Conservation (phyloP, 2,113 vertebrate species). For the Smithornis capensis region DNA sequence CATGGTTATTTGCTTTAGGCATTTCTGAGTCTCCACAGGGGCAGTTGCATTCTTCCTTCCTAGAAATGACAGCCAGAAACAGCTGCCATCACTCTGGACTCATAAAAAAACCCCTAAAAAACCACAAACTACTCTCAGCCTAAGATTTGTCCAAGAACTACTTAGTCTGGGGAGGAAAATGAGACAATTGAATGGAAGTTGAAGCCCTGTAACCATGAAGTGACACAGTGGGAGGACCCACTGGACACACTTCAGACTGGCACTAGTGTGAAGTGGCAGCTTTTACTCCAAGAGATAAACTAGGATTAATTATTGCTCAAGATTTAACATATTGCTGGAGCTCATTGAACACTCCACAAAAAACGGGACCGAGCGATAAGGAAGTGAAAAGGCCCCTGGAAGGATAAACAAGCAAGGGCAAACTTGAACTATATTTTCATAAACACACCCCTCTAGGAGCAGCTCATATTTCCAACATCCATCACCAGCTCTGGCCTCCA, state of each 20-base stretch:
- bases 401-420: not conserved
- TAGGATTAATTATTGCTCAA: not conserved
- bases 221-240: not conserved
- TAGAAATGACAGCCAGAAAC: not conserved
- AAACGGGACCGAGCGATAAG: not conserved
- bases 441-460: not conserved
- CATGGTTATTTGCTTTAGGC: not conserved
- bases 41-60: not conserved
- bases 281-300: not conserved
- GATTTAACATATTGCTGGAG: not conserved
- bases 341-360: not conserved
- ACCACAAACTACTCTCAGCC: not conserved
- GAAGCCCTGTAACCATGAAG: not conserved
- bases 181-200: not conserved
- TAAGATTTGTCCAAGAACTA: not conserved
- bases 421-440: not conserved
- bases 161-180: not conserved
- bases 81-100: not conserved
- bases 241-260: not conserved
- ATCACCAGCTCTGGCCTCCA: not conserved
- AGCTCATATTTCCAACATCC: slow-evolving; percentile 1
- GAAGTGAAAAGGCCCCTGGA: not conserved
- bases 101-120: not conserved
- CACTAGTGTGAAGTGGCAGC: not conserved
- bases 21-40: not conserved